These are phyloP conservation scores for Ostrea denselamellosa DNA, from an alignment of 1,140 invertebrate genomes.

Conservation along the genomic window DNA sequence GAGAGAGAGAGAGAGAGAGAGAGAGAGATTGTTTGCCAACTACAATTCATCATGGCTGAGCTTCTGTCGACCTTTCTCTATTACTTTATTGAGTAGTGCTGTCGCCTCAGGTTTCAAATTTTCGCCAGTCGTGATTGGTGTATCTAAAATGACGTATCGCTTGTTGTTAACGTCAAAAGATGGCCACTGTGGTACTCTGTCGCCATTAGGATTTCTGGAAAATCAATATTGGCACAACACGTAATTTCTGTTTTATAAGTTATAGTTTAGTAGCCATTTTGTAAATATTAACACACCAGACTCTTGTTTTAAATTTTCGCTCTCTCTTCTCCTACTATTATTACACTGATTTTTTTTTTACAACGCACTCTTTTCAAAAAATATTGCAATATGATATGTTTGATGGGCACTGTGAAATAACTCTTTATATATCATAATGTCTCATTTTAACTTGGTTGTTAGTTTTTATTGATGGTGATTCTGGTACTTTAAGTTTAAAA, in stretches of 20 bases:
- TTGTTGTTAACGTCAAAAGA: not conserved
- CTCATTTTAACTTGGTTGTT: too few species aligned
- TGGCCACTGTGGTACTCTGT: constrained; percentile 2
- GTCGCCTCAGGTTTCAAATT: not conserved
- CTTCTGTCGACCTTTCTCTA: not conserved
- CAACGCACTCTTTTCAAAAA: too few species aligned
- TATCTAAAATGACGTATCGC: not conserved
- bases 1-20: too few species aligned
- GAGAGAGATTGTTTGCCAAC: too few species aligned
- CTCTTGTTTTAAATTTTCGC: not conserved
- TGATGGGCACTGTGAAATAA: too few species aligned
- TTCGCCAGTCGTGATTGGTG: not conserved
- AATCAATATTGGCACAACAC: not conserved
- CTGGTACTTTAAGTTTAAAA: too few species aligned
- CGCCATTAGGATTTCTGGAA: constrained; percentile 8
- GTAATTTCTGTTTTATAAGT: not conserved
- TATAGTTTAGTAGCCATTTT: not conserved
- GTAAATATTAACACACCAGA: too few species aligned
- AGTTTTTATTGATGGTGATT: too few species aligned
- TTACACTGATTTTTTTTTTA: not conserved
- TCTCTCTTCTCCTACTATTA: too few species aligned
- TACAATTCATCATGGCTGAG: not conserved
- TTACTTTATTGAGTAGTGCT: not conserved
- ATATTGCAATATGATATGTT: too few species aligned
- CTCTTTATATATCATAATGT: too few species aligned